Percentiles rank a stretch among this genome's conserved stretches.
Evolutionary conservation across 2,888 invertebrate species (phyloP).

Genomic region (Neocrepidodera transversa): DNA sequence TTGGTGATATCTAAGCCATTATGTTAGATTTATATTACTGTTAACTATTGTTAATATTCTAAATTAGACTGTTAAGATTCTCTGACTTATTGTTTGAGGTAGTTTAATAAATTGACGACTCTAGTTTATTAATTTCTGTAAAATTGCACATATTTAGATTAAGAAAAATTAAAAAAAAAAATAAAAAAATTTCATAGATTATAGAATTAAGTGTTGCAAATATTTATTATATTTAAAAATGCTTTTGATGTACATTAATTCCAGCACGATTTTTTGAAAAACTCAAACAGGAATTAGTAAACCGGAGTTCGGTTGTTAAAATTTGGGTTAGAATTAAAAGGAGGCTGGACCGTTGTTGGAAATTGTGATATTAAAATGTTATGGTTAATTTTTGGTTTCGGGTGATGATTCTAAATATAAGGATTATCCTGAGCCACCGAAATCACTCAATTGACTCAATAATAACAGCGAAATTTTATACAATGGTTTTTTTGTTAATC

Average conservation of each 20-base stretch:
- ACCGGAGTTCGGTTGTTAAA: slow-evolving; percentile 26
- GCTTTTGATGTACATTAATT: slow-evolving; percentile 50
- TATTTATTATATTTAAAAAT: slow-evolving; percentile 47
- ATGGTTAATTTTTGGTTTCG: slow-evolving; percentile 54
- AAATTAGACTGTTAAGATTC: slow-evolving; percentile 46
- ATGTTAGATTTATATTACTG: slow-evolving; percentile 59
- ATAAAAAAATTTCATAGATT: slow-evolving; percentile 42
- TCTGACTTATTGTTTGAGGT: slow-evolving; percentile 44
- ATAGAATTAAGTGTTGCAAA: slow-evolving; percentile 46
- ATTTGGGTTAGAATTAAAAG: slow-evolving; percentile 45
- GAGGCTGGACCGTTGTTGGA: slow-evolving; percentile 58
- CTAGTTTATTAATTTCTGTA: slow-evolving; percentile 16
- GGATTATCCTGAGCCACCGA: slow-evolving; percentile 59
- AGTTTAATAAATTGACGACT: neutral
- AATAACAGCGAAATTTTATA: slow-evolving; percentile 42
- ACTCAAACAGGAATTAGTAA: slow-evolving; percentile 42
- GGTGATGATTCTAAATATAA: slow-evolving; percentile 52
- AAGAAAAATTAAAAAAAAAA: slow-evolving; percentile 32
- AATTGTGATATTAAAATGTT: slow-evolving; percentile 33
- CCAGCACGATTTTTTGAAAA: slow-evolving; percentile 37
- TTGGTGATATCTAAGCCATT: no score
- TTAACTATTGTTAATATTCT: slow-evolving; percentile 57
- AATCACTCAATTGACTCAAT: slow-evolving; percentile 49
- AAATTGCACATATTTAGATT: slow-evolving; percentile 44
- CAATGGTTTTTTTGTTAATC: slow-evolving; percentile 52